phyloP scores from a whole-genome alignment of 2,113 vertebrate species.

The Pampusana beccarii region DNA sequence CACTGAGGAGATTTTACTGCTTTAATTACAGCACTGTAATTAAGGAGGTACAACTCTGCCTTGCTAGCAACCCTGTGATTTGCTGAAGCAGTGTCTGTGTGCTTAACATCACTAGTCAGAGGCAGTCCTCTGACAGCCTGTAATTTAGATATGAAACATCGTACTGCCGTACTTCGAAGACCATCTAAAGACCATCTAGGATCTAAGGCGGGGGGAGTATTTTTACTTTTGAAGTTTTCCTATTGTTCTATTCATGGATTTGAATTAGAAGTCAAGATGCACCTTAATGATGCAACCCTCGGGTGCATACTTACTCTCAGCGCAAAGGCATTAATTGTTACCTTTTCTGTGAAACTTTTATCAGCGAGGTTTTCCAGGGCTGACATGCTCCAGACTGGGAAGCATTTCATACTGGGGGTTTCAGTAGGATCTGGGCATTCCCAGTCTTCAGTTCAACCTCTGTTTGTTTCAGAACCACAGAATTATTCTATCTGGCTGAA shows the following conservation, averaged over 20 bases:
- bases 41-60: conserved; percentile 7
- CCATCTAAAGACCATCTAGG: background rate
- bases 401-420: background rate
- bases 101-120: background rate
- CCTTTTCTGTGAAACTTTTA: background rate
- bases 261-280: background rate
- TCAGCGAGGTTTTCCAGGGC: background rate
- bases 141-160: background rate
- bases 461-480: background rate
- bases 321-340: background rate
- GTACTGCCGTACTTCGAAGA: background rate
- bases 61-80: background rate
- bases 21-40: conserved; percentile 39
- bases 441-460: background rate
- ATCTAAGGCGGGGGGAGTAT: background rate
- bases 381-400: rapidly evolving
- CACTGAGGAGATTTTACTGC: background rate
- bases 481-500: background rate
- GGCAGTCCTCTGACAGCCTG: background rate
- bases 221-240: background rate
- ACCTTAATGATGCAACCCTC: background rate
- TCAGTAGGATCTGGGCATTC: background rate
- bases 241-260: background rate
- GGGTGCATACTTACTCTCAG: background rate
- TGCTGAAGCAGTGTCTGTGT: background rate